Conservation (phyloP, 2,888 invertebrate genomes). For the Hermodice carunculata region DNA sequence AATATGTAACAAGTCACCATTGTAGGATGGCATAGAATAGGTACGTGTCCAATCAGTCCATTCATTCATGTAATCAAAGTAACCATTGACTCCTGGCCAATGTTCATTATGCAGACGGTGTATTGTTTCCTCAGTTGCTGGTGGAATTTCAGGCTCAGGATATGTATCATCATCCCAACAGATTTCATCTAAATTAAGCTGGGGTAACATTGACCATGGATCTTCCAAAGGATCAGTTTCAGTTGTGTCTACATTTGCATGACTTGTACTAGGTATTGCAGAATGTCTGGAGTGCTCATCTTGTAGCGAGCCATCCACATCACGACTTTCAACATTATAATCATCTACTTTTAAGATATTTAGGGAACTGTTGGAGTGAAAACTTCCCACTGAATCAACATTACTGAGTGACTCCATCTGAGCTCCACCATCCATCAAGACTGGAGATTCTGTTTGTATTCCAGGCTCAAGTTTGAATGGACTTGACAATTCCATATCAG, state of each 20-base stretch:
- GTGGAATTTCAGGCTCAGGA: conserved; percentile 8
- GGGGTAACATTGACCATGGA: conserved; percentile 78
- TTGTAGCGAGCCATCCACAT: no score
- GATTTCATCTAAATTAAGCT: conserved; percentile 76
- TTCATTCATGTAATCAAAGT: conserved; percentile 70
- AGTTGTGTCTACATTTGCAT: no score
- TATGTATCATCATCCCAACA: conserved; percentile 59
- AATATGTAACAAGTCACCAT: conserved; percentile 87
- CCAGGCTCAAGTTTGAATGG: not conserved
- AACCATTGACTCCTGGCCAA: conserved; percentile 72
- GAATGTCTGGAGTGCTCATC: no score
- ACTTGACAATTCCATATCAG: not conserved
- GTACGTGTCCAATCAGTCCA: conserved; percentile 96
- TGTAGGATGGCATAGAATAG: conserved; percentile 79
- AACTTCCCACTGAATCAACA: no score
- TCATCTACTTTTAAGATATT: no score
- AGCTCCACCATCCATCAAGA: no score
- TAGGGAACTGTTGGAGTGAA: no score
- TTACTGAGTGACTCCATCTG: no score
- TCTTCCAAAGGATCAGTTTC: no score
- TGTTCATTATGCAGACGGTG: conserved; percentile 64
- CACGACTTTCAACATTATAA: no score
- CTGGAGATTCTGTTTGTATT: not conserved
- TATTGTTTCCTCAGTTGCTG: conserved; percentile 39
- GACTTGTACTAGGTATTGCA: no score